Evolutionary conservation across 2,113 vertebrate species (phyloP).

Genomic region (Carassius gibelio): DNA sequence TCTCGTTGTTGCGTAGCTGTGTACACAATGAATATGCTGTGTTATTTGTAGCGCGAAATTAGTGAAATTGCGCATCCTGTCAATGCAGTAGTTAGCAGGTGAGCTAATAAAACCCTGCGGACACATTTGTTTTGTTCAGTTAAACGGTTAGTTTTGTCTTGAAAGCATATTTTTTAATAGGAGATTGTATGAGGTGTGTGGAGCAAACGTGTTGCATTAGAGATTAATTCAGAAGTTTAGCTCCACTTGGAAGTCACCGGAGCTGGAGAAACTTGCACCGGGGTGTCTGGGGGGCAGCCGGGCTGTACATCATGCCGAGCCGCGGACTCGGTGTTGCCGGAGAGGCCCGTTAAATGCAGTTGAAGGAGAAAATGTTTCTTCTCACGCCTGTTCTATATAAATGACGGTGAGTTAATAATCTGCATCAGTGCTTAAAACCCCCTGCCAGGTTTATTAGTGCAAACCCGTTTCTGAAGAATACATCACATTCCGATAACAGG

Average conservation of each 20-base stretch:
- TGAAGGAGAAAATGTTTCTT: constrained; percentile 24
- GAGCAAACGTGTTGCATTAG: constrained; percentile 33
- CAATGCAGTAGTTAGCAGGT: constrained; percentile 46
- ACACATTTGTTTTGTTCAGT: constrained; percentile 36
- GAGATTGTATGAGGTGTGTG: neutral
- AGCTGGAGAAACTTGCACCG: constrained; percentile 27
- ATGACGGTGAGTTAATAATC: constrained; percentile 43
- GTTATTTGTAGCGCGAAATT: constrained; percentile 27
- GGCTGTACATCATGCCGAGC: constrained; percentile 35
- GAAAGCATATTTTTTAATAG: neutral
- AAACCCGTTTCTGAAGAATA: neutral
- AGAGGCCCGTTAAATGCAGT: constrained; percentile 47
- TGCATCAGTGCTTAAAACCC: neutral
- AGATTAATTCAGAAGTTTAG: neutral
- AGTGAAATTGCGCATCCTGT: constrained; percentile 23
- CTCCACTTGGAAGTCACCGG: neutral
- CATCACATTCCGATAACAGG: neutral
- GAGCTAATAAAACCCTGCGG: constrained; percentile 29
- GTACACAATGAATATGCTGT: neutral
- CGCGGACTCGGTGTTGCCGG: constrained; percentile 40
- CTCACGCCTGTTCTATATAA: neutral
- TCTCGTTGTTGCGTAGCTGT: neutral
- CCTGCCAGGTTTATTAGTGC: neutral
- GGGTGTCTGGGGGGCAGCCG: constrained; percentile 21
- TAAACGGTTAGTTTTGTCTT: neutral